Evolutionary conservation across 2,888 invertebrate genomes (phyloP), one percentile per base, ranked within the genome.

Genomic region (Phymatocera aterrima): DNA sequence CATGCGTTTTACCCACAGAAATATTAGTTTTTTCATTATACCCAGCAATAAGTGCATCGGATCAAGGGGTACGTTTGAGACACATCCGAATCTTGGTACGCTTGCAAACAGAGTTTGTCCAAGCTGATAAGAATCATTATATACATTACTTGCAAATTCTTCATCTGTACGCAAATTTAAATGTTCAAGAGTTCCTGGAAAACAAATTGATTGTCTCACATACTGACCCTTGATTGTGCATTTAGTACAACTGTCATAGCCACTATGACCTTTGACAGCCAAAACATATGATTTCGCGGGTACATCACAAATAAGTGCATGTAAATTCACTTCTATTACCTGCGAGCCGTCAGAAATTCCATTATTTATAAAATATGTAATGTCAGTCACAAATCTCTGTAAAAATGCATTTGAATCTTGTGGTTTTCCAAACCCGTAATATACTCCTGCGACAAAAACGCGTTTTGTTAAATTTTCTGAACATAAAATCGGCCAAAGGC

Each of bases 31-130:
- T 77, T 83, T 83, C 65, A 85, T 81, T 6, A 87, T 84, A 10
- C 87, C 87, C 18, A 88, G 78, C n/a, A n/a, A n/a, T 10, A 87
- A 74, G 75, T 89, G 89, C 87, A 88, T 82, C 46, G 81, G 82
- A 61, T 83, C 82, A 24, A 80, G 57, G 1, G 80, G 77, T 48
- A 82, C 77, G 83, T 78, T 85, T 31, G 78, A 84, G 21, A 88
- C 85, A 24, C 84, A 43, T 8, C 86, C 86, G 78, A 89, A 82
- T 77, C 83, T 72, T 6, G 81, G 79, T n/a, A 87, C 82, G 79
- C 86, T 79, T 28, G 82, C 84, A 57, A 88, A 60, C 28, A 81
- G 70, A n/a, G 68, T 74, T 48, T n/a, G 12, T 3, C 61, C 34
- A 61, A 28, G 15, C 18, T 61, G 72, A 70, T 85, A 85, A 46